phyloP scores from a whole-genome alignment of 2,888 invertebrate genomes.

The Plutella xylostella region DNA sequence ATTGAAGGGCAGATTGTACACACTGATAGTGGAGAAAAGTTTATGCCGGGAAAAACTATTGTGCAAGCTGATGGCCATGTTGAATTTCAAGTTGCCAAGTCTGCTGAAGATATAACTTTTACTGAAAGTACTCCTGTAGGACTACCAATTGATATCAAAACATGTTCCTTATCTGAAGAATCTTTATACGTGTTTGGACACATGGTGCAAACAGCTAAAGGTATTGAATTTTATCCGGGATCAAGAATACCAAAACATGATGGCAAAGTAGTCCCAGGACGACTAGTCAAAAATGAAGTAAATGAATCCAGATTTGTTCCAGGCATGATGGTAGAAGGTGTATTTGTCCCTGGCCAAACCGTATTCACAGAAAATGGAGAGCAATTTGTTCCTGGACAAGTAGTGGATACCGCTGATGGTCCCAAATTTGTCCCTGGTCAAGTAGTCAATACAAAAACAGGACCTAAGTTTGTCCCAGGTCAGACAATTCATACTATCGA shows the following conservation, averaged over 20 bases:
- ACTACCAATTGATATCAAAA: conserved; percentile 69
- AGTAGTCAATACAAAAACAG: conserved; percentile 76
- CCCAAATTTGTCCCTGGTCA: conserved; percentile 84
- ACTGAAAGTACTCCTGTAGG: conserved; percentile 66
- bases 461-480: conserved; percentile 75
- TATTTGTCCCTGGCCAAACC: conserved; percentile 77
- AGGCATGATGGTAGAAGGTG: conserved; percentile 75
- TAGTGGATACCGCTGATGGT: conserved; percentile 75
- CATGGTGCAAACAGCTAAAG: conserved; percentile 74
- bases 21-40: conserved; percentile 70
- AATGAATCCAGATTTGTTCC: conserved; percentile 76
- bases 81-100: conserved; percentile 70
- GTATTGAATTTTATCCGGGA: conserved; percentile 76
- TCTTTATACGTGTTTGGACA: conserved; percentile 72
- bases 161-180: conserved; percentile 60
- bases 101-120: conserved; percentile 67
- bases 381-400: conserved; percentile 79
- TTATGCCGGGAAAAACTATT: conserved; percentile 72
- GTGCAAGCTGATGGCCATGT: conserved; percentile 58
- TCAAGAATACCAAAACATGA: conserved; percentile 57
- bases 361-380: conserved; percentile 77
- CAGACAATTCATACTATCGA: conserved; percentile 79
- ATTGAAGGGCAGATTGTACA: conserved; percentile 75
- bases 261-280: conserved; percentile 74
- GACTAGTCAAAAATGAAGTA: conserved; percentile 70